phyloP scores from a whole-genome alignment of 2,797 vertebrate species.

The Rhynchonycteris naso region DNA sequence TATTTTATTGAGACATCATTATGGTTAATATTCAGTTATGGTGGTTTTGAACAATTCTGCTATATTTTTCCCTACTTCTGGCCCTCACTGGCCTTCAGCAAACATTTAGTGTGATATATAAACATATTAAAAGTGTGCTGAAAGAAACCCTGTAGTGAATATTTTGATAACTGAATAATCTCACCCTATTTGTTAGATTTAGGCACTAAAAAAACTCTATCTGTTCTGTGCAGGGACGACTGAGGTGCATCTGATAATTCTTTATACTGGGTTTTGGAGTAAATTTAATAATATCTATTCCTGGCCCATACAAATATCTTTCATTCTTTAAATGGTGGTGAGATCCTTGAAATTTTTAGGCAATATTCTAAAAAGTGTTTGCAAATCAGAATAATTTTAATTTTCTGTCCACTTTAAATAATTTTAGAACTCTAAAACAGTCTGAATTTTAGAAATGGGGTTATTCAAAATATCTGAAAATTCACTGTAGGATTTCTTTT shows the following conservation, averaged over 20 bases:
- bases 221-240: background rate
- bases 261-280: background rate
- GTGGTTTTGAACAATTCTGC: background rate
- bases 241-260: background rate
- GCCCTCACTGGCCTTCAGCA: background rate
- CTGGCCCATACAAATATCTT: background rate
- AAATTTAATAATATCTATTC: constrained; percentile 36
- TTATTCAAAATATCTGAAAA: constrained; percentile 53
- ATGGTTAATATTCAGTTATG: background rate
- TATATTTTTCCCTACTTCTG: background rate
- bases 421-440: constrained; percentile 25
- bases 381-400: constrained; percentile 52
- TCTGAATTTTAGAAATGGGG: constrained; percentile 26
- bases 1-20: constrained; percentile 12
- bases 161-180: constrained; percentile 20
- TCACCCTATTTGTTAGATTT: constrained; percentile 30
- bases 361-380: constrained; percentile 33
- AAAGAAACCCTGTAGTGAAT: background rate
- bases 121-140: background rate
- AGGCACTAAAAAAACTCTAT: background rate
- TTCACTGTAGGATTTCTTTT: background rate
- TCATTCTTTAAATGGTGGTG: background rate
- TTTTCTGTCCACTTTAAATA: constrained; percentile 17
- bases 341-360: constrained; percentile 6
- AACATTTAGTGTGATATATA: background rate